Evolutionary conservation across 2,113 vertebrate genomes (phyloP).

Genomic region (Cryptomyrus ogoouensis): DNA sequence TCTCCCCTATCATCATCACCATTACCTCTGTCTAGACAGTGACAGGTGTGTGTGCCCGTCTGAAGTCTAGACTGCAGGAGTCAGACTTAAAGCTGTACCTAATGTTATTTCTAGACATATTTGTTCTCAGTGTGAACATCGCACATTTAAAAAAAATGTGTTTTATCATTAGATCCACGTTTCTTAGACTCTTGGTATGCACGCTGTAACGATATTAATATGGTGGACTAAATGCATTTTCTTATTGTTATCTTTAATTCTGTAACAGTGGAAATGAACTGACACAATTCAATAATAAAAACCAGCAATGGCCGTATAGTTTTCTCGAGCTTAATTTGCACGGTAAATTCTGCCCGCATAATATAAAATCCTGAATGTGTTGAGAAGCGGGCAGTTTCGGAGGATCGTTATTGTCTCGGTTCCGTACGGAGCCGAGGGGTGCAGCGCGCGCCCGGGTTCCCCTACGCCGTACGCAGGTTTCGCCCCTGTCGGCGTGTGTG

Average conservation of each 20-base stretch:
- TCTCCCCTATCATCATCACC: conserved; percentile 35
- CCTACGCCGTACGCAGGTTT: not conserved
- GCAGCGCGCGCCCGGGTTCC: not conserved
- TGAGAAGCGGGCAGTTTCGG: not conserved
- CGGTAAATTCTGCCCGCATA: not conserved
- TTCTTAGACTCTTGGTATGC: not conserved
- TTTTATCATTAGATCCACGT: not conserved
- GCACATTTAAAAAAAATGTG: not conserved
- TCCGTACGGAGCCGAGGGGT: not conserved
- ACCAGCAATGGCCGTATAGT: not conserved
- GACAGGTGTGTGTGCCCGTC: conserved; percentile 67
- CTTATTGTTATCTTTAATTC: not conserved
- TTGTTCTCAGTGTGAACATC: not conserved
- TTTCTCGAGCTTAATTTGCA: not conserved
- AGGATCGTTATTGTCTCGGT: not conserved
- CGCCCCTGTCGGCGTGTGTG: not conserved
- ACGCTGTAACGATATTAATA: not conserved
- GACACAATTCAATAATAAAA: not conserved
- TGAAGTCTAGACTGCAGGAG: conserved; percentile 55
- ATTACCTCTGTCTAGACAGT: conserved; percentile 68
- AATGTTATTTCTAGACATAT: conserved; percentile 13
- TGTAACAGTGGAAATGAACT: not conserved
- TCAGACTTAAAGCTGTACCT: conserved; percentile 40
- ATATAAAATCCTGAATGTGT: not conserved
- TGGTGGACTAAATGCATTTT: not conserved